Evolutionary conservation across 2,797 vertebrate genomes (phyloP), one percentile per base, ranked within the genome.

Genomic region (Oceanodroma leucorhoa): DNA sequence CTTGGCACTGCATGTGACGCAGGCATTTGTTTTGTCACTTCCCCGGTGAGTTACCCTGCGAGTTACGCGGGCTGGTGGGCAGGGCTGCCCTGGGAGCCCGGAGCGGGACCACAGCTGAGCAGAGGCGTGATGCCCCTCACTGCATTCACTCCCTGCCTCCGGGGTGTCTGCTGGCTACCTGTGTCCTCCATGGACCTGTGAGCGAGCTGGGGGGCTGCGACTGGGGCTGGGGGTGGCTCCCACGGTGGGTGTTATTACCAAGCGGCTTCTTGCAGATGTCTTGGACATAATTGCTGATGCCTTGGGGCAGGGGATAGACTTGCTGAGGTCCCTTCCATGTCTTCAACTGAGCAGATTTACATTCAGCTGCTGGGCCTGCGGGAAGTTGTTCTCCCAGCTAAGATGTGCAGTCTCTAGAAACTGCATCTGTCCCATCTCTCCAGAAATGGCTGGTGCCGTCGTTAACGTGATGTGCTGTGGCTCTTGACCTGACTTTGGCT

Each of bases 91-190:
- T 20, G n/a, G 29, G 43, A 69, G 11, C 55, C 13, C 0, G 1
- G 26, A 17, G 11, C 0, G 1, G 32, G 55, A 45, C 32, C 0
- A 1, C 21, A 11, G 36, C 30, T 3, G 14, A 76, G 45, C 45
- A 32, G 22, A 38, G 81, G 34, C 0, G 7, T 27, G 69, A 69
- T 60, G 45, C 34, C 23, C 32, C 62, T 75, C 16, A 1, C 7
- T 30, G 27, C 1, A 1, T 61, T 78, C 12, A 6, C 24, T 50
- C 27, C 11, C 8, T 29, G 12, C 8, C 41, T 41, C 0, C 2
- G 19, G 10, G 46, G 6, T 51, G 48, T 62, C 50, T 32, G 29
- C 22, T 51, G 38, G 50, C 62, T 58, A 20, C 45, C 27, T 14
- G 29, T 54, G 45, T 57, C 50, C 38, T 53, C 65, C 1, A 6